Evolutionary conservation across 2,797 vertebrate genomes (phyloP).

Genomic region (Clarias laeviceps): DNA sequence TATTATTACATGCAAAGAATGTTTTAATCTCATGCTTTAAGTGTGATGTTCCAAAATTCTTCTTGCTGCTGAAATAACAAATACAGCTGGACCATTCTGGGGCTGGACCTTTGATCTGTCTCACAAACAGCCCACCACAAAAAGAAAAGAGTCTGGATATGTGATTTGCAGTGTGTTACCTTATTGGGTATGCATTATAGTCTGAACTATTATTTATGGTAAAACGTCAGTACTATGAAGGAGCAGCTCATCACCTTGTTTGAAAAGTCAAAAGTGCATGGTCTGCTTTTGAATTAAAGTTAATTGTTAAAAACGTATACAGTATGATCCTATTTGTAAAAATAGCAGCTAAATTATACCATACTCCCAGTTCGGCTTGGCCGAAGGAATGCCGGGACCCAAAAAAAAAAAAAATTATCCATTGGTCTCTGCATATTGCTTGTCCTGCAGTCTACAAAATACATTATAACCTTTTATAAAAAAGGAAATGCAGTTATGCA

Average conservation of each 20-base stretch:
- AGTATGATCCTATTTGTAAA: conserved; percentile 69
- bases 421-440: conserved; percentile 53
- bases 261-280: conserved; percentile 26
- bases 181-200: neutral
- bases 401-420: conserved; percentile 63
- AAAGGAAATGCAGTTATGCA: conserved; percentile 1
- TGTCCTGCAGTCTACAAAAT: conserved; percentile 33
- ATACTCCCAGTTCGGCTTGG: conserved; percentile 67
- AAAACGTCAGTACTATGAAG: neutral
- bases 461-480: conserved; percentile 25
- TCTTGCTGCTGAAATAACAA: conserved; percentile 25
- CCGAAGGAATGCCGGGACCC: conserved; percentile 69
- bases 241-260: conserved; percentile 18
- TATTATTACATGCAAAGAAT: neutral
- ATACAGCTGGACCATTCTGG: conserved; percentile 29
- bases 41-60: conserved; percentile 15
- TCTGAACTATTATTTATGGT: neutral
- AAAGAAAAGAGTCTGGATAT: neutral
- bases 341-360: conserved; percentile 81
- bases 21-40: neutral
- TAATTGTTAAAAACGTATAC: conserved; percentile 47
- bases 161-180: neutral
- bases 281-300: conserved; percentile 48
- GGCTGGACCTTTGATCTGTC: conserved; percentile 1
- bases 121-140: neutral